These are phyloP conservation scores for Rhagoletis zephyria DNA, from an alignment of 1,140 invertebrate species.

Conservation along the genomic window DNA sequence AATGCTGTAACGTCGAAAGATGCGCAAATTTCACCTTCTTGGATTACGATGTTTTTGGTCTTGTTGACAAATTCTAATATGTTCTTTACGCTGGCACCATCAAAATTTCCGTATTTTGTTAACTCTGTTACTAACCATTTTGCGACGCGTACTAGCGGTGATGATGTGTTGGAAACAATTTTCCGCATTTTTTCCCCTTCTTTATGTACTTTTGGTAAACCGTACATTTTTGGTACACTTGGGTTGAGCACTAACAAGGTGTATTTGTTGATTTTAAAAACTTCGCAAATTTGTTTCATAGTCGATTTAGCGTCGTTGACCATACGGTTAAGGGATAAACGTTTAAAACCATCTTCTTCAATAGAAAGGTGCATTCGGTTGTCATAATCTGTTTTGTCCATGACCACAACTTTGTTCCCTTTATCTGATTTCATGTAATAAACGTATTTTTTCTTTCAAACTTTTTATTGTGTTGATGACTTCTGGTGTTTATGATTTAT, in stretches of 20 bases:
- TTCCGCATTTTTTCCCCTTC: constrained; percentile 7
- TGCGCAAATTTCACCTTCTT: not conserved
- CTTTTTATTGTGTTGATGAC: not conserved
- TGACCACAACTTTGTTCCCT: not conserved
- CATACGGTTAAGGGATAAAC: not conserved
- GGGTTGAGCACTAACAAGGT: not conserved
- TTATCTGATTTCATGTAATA: constrained; percentile 42
- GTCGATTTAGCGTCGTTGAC: not conserved
- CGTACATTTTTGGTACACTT: constrained; percentile 32
- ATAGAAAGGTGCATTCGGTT: not conserved
- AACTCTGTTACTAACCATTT: constrained; percentile 23
- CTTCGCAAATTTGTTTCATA: not conserved
- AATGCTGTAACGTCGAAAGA: too few relatives aligned
- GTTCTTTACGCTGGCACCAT: not conserved
- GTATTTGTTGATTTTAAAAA: not conserved
- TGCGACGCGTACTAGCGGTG: not conserved
- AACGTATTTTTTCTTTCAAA: constrained; percentile 1
- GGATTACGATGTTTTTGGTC: not conserved
- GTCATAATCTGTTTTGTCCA: constrained; percentile 16
- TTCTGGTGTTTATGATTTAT: too few relatives aligned
- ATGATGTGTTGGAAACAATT: not conserved
- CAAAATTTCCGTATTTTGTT: not conserved
- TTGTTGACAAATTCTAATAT: not conserved
- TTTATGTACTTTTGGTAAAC: constrained; percentile 40
- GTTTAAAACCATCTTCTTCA: constrained; percentile 15